phyloP scores from a whole-genome alignment of 2,888 invertebrate genomes.

The Oscheius onirici region DNA sequence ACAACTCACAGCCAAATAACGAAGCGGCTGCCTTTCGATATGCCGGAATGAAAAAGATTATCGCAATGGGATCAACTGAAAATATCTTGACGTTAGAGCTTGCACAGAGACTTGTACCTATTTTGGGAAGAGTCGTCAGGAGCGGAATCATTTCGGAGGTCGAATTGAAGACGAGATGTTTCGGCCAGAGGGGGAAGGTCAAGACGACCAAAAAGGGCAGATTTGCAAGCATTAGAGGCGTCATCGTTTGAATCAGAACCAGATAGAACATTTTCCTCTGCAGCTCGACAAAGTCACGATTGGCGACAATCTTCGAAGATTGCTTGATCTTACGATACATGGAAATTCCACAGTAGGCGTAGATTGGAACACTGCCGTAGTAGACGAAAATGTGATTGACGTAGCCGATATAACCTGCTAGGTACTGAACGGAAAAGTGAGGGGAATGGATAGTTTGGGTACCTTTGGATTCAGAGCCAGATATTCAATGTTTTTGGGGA shows the following conservation, averaged over 20 bases:
- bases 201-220: background rate
- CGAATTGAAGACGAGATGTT: background rate
- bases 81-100: background rate
- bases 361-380: background rate
- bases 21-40: background rate
- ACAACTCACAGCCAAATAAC: constrained; percentile 6
- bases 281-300: background rate
- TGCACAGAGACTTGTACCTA: too few relatives aligned
- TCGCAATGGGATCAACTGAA: background rate
- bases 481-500: background rate
- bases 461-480: background rate
- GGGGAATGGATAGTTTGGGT: background rate
- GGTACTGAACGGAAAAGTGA: too few relatives aligned
- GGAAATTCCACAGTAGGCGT: background rate
- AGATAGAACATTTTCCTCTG: background rate
- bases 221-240: background rate
- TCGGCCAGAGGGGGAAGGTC: constrained; percentile 2
- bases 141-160: constrained; percentile 2
- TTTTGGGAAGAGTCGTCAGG: background rate
- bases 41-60: background rate
- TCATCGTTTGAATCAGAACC: background rate
- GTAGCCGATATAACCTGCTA: background rate
- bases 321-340: background rate
- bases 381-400: constrained; percentile 4
- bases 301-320: background rate